Conservation (phyloP, 2,888 invertebrate genomes). For the Ernsta delagoae region DNA sequence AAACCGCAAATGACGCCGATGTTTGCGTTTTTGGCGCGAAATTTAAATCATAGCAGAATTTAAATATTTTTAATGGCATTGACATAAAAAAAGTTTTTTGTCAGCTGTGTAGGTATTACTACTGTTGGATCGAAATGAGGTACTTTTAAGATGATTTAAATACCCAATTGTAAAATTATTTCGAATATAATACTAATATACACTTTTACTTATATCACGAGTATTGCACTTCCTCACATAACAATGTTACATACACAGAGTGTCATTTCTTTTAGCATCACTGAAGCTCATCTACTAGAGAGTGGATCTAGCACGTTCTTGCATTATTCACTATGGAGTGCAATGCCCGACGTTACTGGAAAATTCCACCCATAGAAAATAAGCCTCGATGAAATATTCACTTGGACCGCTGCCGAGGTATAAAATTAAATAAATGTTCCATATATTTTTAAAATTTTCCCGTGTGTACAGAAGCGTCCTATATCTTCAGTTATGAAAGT, state of each 20-base stretch:
- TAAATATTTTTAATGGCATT: too few species aligned
- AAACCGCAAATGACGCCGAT: too few species aligned
- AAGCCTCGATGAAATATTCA: conserved; percentile 42
- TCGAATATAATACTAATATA: too few species aligned
- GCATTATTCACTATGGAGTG: conserved; percentile 81
- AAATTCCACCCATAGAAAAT: conserved; percentile 50
- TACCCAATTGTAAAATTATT: too few species aligned
- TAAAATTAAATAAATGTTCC: conserved; percentile 39
- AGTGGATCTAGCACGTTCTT: conserved; percentile 46
- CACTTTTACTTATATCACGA: neutral
- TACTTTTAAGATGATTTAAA: too few species aligned
- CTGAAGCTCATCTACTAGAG: conserved; percentile 33
- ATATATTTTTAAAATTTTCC: conserved; percentile 35
- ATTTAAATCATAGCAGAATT: too few species aligned
- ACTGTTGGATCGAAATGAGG: too few species aligned
- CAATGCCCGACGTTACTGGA: conserved; percentile 61
- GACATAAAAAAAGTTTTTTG: too few species aligned
- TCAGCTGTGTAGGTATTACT: too few species aligned
- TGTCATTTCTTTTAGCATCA: conserved; percentile 22
- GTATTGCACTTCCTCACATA: neutral
- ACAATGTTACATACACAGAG: neutral
- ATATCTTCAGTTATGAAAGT: conserved; percentile 31
- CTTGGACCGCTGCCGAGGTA: conserved; percentile 36
- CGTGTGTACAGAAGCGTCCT: conserved; percentile 25
- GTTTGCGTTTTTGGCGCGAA: too few species aligned